Evolutionary conservation across 2,888 invertebrate species (phyloP), one percentile per base, ranked within the genome.

Genomic region (Rhagophthalmus giganteus): DNA sequence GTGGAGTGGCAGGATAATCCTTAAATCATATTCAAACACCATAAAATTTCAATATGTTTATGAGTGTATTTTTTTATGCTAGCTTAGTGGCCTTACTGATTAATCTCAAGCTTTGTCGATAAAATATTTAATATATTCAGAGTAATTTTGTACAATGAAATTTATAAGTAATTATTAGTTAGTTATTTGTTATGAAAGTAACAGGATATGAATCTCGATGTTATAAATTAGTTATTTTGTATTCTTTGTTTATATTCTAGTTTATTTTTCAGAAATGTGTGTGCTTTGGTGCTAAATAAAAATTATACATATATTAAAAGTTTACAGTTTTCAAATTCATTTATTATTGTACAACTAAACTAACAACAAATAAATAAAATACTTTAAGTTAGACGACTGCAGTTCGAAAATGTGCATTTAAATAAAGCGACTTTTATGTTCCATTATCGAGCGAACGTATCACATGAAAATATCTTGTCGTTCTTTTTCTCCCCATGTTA

Each of bases 401-500:
- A n/a, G n/a, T n/a, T n/a, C n/a, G n/a, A n/a, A n/a, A n/a, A n/a
- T n/a, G n/a, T n/a, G n/a, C n/a, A n/a, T n/a, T n/a, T n/a, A n/a
- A n/a, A n/a, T n/a, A n/a, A n/a, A n/a, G n/a, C n/a, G n/a, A n/a
- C 20, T 34, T 46, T 39, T 50, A 57, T 39, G 48, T 50, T 26
- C 59, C 57, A 39, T 62, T 56, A 50, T 59, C 59, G 31, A 58
- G 54, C 37, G 58, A 47, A 40, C 59, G 59, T 60, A 63, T 63
- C 58, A 60, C 56, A 35, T 57, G 63, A 40, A 63, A 57, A 52
- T 62, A 63, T 55, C 63, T 57, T 11, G 72, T 67, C 53, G 72
- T 76, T 61, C 83, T 76, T 67, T 83, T 83, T 44, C 82, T 79
- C 8, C 85, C 84, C 81, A 85, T 83, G 68, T 83, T 84, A 75